phyloP scores from a whole-genome alignment of 92 coral and sea anemone genomes.

The Nematostella vectensis region DNA sequence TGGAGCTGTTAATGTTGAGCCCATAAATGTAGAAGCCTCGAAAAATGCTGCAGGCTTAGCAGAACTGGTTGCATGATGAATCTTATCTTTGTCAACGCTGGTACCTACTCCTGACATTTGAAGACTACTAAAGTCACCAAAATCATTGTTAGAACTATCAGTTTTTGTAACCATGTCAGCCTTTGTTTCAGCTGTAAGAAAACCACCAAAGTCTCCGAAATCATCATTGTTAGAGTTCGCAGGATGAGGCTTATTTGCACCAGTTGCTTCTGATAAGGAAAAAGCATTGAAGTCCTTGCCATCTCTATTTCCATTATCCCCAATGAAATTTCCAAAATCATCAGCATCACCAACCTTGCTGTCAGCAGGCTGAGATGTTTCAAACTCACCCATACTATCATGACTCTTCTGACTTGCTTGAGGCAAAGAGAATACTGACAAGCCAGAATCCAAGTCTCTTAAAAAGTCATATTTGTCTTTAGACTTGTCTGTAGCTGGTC shows the following conservation, averaged over 20 bases:
- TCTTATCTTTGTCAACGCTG: no score
- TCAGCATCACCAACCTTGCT: background rate
- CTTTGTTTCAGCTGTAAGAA: no score
- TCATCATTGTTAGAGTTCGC: no score
- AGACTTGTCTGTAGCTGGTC: conserved; percentile 3
- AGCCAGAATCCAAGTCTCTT: conserved; percentile 30
- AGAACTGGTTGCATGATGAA: background rate
- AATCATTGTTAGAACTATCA: conserved; percentile 1
- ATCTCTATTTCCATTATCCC: background rate
- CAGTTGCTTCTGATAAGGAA: conserved; percentile 5
- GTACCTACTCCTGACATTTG: conserved; percentile 6
- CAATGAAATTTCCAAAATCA: no score
- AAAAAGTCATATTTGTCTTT: conserved; percentile 54
- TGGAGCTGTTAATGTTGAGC: no score
- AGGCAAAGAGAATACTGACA: conserved; percentile 13
- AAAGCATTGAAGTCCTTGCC: conserved; percentile 15
- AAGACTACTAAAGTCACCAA: conserved; percentile 28
- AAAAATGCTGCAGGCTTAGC: background rate
- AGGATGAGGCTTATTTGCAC: no score
- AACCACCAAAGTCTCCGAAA: no score
- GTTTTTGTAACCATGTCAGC: no score
- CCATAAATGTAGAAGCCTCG: background rate
- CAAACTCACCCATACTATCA: conserved; percentile 70
- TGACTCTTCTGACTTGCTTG: conserved; percentile 19
- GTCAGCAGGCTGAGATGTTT: conserved; percentile 24